Percentiles rank a stretch among this genome's conserved stretches.
These are phyloP conservation scores for Lichenostomus cassidix DNA, from an alignment of 2,113 vertebrate genomes.

Conservation along the genomic window DNA sequence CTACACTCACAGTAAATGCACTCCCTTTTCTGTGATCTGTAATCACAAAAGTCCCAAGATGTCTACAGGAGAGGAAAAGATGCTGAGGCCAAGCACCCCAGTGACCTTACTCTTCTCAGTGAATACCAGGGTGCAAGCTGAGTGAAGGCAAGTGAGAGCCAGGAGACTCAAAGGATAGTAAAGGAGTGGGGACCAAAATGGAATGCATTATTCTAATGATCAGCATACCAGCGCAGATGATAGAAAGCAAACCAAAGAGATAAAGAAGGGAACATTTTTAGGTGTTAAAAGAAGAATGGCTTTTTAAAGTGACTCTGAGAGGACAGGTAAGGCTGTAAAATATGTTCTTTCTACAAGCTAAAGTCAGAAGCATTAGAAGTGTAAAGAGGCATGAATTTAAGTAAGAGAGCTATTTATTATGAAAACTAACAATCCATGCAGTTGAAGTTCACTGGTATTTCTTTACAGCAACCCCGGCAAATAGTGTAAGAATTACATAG, in stretches of 20 bases:
- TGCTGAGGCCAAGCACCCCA: not conserved
- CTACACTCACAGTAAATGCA: not conserved
- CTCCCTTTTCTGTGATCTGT: not conserved
- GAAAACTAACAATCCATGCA: not conserved
- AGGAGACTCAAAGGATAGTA: not conserved
- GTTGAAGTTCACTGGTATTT: constrained; percentile 21
- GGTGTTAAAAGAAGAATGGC: accelerated
- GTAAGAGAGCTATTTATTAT: constrained; percentile 18
- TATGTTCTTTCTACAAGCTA: not conserved
- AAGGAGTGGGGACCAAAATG: not conserved
- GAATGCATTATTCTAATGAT: not conserved
- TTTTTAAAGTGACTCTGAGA: not conserved
- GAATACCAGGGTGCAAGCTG: not conserved
- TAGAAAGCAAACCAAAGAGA: not conserved
- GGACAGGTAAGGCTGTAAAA: not conserved
- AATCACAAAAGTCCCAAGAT: not conserved
- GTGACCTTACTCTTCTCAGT: not conserved
- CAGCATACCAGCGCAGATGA: not conserved
- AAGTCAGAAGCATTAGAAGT: not conserved
- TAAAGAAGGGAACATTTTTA: not conserved
- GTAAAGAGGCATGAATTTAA: constrained; percentile 22
- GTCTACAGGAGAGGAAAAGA: not conserved
- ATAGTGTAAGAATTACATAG: not conserved
- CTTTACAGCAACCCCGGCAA: not conserved
- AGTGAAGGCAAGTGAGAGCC: not conserved